A percentile compares a stretch with the other conserved stretches of the same genome.
phyloP scores from a whole-genome alignment of 2,888 invertebrate species.

The Caenorhabditis japonica region DNA sequence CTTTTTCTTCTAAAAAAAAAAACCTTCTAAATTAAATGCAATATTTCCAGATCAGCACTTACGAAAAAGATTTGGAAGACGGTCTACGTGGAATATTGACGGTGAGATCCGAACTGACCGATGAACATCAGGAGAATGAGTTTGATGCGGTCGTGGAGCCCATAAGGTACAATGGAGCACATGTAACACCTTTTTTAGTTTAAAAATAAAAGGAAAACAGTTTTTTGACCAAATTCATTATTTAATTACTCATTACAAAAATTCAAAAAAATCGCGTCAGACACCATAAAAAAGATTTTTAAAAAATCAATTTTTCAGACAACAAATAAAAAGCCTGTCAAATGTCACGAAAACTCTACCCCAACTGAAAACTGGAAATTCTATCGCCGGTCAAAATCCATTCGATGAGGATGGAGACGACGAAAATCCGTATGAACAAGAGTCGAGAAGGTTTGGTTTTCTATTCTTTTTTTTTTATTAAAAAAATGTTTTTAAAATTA shows the following conservation, averaged over 20 bases:
- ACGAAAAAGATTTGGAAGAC: conserved; percentile 64
- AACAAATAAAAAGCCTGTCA: conserved; percentile 61
- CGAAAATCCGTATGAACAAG: conserved; percentile 59
- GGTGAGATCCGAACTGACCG: conserved; percentile 50
- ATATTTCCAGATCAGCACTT: conserved; percentile 51
- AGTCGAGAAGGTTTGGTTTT: conserved; percentile 38
- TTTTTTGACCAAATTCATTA: no score
- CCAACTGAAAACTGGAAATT: background rate
- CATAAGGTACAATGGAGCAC: conserved; percentile 57
- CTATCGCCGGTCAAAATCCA: conserved; percentile 8
- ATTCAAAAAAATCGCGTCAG: background rate
- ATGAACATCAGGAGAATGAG: conserved; percentile 47
- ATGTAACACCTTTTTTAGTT: no score
- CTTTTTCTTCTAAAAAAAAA: background rate
- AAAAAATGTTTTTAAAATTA: no score
- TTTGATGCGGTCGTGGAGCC: conserved; percentile 68
- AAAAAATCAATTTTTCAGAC: conserved; percentile 35
- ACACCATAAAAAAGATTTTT: no score
- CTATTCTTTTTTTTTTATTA: no score
- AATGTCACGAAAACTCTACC: conserved; percentile 53
- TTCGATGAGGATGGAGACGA: conserved; percentile 41
- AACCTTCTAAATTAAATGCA: background rate
- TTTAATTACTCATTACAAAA: no score
- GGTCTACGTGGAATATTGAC: conserved; percentile 64
- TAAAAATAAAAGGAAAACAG: no score